These are phyloP conservation scores for Coenonympha arcania DNA, from an alignment of 2,888 invertebrate genomes.

Conservation along the genomic window DNA sequence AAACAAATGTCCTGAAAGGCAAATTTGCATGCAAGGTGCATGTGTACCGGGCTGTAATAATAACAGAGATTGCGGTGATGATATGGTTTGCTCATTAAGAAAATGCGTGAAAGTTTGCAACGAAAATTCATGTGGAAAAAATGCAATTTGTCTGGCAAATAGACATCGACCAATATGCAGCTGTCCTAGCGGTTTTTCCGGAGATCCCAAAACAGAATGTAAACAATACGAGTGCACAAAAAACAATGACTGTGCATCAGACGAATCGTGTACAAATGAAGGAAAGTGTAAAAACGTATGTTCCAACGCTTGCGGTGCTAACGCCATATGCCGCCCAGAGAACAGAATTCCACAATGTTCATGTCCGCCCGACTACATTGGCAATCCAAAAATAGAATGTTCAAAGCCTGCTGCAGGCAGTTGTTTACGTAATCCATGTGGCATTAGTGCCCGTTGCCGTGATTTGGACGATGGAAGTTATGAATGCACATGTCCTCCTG, in stretches of 20 bases:
- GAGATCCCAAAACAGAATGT: conserved; percentile 84
- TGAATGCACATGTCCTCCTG: conserved; percentile 85
- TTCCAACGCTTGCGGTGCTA: conserved; percentile 83
- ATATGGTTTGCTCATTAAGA: conserved; percentile 79
- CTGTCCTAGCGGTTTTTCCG: conserved; percentile 89
- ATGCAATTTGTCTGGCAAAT: conserved; percentile 84
- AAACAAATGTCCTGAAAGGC: conserved; percentile 82
- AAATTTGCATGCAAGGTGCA: conserved; percentile 80
- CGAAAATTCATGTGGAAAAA: conserved; percentile 82
- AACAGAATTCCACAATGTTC: conserved; percentile 86
- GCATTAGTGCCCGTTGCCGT: conserved; percentile 85
- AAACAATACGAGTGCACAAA: conserved; percentile 83
- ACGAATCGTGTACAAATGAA: conserved; percentile 82
- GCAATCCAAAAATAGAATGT: conserved; percentile 86
- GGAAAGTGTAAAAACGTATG: conserved; percentile 87
- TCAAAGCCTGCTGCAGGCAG: conserved; percentile 79
- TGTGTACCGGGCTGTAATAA: conserved; percentile 87
- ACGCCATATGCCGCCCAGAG: conserved; percentile 87
- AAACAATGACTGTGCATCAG: conserved; percentile 83
- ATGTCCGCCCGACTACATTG: conserved; percentile 85
- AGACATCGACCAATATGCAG: conserved; percentile 89
- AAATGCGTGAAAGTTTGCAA: conserved; percentile 82
- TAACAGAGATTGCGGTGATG: conserved; percentile 84
- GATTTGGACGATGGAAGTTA: conserved; percentile 83
- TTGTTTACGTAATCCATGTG: conserved; percentile 88